Base-by-base conservation (phyloP, 2,888 invertebrate species). In the Pristionchus mayeri region DNA sequence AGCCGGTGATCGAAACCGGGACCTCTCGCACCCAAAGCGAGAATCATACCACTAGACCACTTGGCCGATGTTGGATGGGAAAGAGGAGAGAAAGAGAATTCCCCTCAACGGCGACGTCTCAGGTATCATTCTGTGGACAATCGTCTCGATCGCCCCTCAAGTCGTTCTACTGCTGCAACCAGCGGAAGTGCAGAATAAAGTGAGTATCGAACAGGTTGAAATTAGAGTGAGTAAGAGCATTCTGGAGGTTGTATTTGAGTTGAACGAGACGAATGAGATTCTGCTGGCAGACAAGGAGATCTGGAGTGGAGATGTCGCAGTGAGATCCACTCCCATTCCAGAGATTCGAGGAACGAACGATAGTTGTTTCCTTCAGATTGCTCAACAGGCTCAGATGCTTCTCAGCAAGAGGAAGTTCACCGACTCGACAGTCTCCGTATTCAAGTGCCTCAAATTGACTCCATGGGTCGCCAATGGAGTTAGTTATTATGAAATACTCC, bases 21-120 rank as follows among this genome's bases (percentile, higher is more conserved):
- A 85, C 90, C 90, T 90, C 90, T 91, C 88, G 89, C 91, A 90
- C 89, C 90, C 91, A 88, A 91, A 90, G 90, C 90, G 89, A 91
- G 90, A 91, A 91, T 90, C 90, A 90, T 90, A 90, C 90, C 88
- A 87, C 88, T 90, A 90, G 90, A 91, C 83, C 83, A 83, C 67
- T 82, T 63, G 67, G 63, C 44, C 27, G 44, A 4, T 67, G n/a
- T n/a, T n/a, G n/a, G n/a, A n/a, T n/a, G n/a, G 24, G 37, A 18
- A 16, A 16, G 21, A 67, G 34, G n/a, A 24, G 37, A 37, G 37
- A 67, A 67, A 9, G 67, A 67, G 37, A 67, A 34, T 67, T 9
- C 2, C 21, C 37, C 37, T 37, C 67, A 6, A 9, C 52, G 7
- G n/a, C 27, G 24, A n/a, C 6, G 37, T 21, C 6, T 21, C 81